Conservation (phyloP, 2,113 vertebrate species). For the Oreotrochilus melanogaster region DNA sequence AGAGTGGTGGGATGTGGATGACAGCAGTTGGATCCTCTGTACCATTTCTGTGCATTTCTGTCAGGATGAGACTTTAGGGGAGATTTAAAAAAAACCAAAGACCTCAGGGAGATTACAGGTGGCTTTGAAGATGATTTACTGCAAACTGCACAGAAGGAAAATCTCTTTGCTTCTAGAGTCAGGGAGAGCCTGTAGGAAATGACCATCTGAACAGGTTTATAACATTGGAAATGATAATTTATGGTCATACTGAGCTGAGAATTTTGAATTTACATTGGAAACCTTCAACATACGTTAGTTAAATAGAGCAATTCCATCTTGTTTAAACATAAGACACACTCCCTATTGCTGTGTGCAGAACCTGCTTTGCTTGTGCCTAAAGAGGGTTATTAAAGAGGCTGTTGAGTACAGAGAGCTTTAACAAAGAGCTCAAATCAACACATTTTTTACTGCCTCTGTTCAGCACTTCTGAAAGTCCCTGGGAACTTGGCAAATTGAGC, state of each 20-base stretch:
- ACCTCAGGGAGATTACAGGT: neutral
- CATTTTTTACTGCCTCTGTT: slow-evolving; percentile 55
- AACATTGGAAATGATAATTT: neutral
- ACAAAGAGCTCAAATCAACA: slow-evolving; percentile 56
- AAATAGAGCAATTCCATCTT: neutral
- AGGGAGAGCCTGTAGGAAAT: neutral
- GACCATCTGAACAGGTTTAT: neutral
- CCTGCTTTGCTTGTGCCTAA: slow-evolving; percentile 10
- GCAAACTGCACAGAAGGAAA: neutral
- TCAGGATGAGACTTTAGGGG: neutral
- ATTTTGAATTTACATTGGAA: neutral
- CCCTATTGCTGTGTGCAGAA: slow-evolving; percentile 25
- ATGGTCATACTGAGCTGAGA: neutral
- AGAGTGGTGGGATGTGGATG: no score
- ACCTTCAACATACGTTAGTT: neutral
- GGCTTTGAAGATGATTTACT: neutral
- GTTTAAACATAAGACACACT: neutral
- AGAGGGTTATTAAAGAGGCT: slow-evolving; percentile 38
- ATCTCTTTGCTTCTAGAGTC: neutral
- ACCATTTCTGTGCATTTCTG: neutral
- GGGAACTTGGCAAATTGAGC: slow-evolving; percentile 64
- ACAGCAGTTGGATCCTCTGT: neutral
- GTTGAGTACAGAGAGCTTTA: slow-evolving; percentile 40
- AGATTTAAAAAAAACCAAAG: no score
- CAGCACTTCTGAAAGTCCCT: slow-evolving; percentile 36